Percentiles rank a stretch among this genome's conserved stretches.
phyloP scores from a whole-genome alignment of 37 sponge, comb jelly and placozoan genomes.

The Hexactinellida sp. region DNA sequence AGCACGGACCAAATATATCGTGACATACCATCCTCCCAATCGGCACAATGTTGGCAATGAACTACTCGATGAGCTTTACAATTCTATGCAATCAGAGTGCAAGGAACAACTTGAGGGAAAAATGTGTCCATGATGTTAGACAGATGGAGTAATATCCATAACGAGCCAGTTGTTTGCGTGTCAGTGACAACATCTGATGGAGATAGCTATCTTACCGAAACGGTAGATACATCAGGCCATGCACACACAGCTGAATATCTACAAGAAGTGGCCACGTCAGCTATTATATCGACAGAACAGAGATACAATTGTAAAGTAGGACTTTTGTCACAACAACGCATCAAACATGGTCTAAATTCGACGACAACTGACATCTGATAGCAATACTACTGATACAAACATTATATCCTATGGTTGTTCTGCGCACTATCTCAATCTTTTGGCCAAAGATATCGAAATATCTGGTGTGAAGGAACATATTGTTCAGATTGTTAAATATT shows the following conservation, averaged over 20 bases:
- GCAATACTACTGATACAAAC: background rate
- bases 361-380: background rate
- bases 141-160: background rate
- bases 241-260: too few species aligned
- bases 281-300: background rate
- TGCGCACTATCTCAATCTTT: background rate
- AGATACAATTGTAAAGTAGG: background rate
- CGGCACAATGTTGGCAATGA: background rate
- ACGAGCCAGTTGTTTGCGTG: background rate
- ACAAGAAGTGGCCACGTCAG: background rate
- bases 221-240: too few species aligned
- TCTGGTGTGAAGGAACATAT: background rate
- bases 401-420: too few species aligned
- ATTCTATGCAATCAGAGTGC: background rate
- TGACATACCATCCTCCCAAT: too few species aligned
- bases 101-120: background rate
- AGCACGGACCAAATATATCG: too few species aligned
- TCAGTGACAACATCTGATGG: background rate
- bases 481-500: background rate
- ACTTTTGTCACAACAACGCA: background rate
- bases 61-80: background rate
- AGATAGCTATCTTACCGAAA: too few species aligned
- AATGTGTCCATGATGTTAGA: too few species aligned
- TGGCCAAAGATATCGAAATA: background rate
- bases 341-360: background rate